Percentiles rank a stretch among this genome's conserved stretches.
phyloP scores from a whole-genome alignment of 2,113 vertebrate genomes.

The Redunca redunca region DNA sequence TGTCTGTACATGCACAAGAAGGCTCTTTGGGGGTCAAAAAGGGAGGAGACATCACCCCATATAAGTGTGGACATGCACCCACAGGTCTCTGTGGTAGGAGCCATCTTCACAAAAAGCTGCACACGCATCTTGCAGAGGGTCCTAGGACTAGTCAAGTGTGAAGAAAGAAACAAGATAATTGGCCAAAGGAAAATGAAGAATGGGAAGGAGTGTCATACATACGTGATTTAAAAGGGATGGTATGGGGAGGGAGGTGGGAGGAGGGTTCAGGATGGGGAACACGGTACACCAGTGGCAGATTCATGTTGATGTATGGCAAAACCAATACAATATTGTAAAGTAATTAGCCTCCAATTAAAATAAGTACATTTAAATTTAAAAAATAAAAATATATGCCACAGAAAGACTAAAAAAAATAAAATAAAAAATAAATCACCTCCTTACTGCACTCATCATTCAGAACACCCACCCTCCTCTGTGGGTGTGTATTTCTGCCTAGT shows the following conservation, averaged over 20 bases:
- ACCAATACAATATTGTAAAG: no score
- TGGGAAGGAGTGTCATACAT: not conserved
- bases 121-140: fast-evolving
- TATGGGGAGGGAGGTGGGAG: no score
- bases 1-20: not conserved
- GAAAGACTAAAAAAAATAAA: no score
- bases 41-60: not conserved
- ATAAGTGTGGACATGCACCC: not conserved
- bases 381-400: no score
- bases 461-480: not conserved
- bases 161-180: not conserved
- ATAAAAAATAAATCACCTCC: not conserved
- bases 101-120: not conserved
- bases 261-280: no score
- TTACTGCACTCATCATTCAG: not conserved
- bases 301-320: no score
- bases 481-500: not conserved
- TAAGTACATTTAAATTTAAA: no score
- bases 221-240: fast-evolving
- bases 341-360: no score
- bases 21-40: not conserved
- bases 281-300: no score
- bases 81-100: not conserved
- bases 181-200: not conserved
- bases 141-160: not conserved